Conservation (phyloP, 1,140 invertebrate species). For the Luehdorfia chinensis region DNA sequence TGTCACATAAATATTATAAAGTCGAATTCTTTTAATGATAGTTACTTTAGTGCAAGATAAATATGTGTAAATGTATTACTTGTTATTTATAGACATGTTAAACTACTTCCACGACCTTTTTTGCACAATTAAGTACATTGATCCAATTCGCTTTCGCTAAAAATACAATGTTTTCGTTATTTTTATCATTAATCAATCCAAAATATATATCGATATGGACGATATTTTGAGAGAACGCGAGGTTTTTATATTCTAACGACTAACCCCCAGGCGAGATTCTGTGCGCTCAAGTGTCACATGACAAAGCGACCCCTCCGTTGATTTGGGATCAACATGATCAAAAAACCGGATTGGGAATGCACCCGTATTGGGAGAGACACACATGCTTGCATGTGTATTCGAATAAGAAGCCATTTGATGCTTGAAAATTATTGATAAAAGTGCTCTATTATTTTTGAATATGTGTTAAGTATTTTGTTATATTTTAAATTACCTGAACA, state of each 20-base stretch:
- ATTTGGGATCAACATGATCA: conserved; percentile 65
- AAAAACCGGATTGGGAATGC: conserved; percentile 69
- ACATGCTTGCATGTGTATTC: conserved; percentile 28
- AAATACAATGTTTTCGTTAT: too few species aligned
- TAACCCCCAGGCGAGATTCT: conserved; percentile 57
- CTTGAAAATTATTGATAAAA: conserved; percentile 4
- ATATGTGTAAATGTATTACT: too few species aligned
- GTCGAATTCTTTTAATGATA: too few species aligned
- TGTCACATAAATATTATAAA: too few species aligned
- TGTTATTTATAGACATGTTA: too few species aligned
- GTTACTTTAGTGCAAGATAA: too few species aligned
- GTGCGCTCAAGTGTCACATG: conserved; percentile 71
- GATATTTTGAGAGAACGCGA: conserved; percentile 7
- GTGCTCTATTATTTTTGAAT: conserved; percentile 1
- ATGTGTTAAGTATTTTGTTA: neutral
- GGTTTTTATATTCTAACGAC: conserved; percentile 56
- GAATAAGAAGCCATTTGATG: neutral
- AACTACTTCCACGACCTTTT: too few species aligned
- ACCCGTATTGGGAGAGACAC: conserved; percentile 58
- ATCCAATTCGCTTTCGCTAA: too few species aligned
- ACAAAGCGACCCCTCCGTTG: conserved; percentile 67
- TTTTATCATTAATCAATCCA: too few species aligned
- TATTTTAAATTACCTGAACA: too few species aligned
- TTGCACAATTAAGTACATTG: too few species aligned
- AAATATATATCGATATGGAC: too few species aligned